These are phyloP conservation scores for Cacoxenus indagator DNA, from an alignment of 2,888 invertebrate genomes.

Conservation along the genomic window DNA sequence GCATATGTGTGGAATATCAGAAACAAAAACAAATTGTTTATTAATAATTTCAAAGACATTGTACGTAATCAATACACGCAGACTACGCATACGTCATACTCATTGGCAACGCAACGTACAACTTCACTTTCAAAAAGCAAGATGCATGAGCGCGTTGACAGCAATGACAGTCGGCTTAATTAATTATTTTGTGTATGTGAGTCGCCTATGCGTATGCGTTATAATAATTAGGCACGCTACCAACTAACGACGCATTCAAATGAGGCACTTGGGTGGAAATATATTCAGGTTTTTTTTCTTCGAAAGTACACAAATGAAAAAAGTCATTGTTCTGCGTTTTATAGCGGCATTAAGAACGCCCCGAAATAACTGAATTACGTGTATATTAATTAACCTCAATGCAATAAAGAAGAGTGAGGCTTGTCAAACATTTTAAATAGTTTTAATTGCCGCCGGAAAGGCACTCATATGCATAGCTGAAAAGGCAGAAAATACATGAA, in stretches of 20 bases:
- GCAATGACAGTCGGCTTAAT: constrained; percentile 37
- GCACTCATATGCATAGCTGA: too few species aligned
- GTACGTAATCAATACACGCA: neutral
- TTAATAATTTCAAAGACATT: neutral
- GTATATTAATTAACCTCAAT: neutral
- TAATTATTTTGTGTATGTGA: constrained; percentile 50
- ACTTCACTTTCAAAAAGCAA: constrained; percentile 15
- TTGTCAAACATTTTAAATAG: too few species aligned
- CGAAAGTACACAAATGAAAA: neutral
- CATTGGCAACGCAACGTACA: constrained; percentile 53
- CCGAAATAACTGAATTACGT: neutral
- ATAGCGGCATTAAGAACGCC: neutral
- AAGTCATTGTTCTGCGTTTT: neutral
- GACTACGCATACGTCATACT: constrained; percentile 33
- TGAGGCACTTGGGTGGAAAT: neutral
- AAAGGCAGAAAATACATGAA: too few species aligned
- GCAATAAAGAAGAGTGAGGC: too few species aligned
- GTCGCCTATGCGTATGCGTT: constrained; percentile 45
- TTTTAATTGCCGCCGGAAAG: too few species aligned
- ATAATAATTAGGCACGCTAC: constrained; percentile 51
- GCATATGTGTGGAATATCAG: constrained; percentile 31
- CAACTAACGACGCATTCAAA: constrained; percentile 23
- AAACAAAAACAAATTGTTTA: neutral
- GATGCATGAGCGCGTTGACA: neutral
- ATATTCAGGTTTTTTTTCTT: neutral